These are phyloP conservation scores for Macrophya alboannulata DNA, from an alignment of 2,888 invertebrate species.

Conservation along the genomic window DNA sequence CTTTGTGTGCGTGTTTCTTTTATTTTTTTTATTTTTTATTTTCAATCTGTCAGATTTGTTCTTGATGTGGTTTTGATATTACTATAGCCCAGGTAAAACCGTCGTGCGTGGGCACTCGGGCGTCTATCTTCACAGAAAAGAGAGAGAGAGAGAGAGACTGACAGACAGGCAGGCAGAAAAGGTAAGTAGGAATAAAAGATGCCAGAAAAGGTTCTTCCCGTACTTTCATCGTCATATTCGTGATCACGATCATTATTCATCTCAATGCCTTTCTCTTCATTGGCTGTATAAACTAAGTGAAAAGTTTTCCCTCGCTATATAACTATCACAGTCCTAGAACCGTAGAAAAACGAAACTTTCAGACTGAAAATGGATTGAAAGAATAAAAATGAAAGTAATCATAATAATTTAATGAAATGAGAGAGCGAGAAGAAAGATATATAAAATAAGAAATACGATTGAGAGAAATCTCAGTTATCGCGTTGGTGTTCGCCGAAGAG, in stretches of 20 bases:
- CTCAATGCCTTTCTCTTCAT: neutral
- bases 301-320: neutral
- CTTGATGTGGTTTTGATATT: constrained; percentile 74
- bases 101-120: constrained; percentile 45
- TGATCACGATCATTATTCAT: constrained; percentile 14
- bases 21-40: constrained; percentile 55
- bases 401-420: neutral
- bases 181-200: constrained; percentile 32
- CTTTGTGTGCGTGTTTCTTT: constrained; percentile 62
- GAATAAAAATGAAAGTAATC: neutral
- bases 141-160: neutral
- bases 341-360: neutral
- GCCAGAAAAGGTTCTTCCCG: constrained; percentile 40
- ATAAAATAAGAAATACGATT: neutral
- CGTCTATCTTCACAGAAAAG: constrained; percentile 5
- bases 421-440: neutral
- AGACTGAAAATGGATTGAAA: neutral
- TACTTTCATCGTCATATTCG: constrained; percentile 18
- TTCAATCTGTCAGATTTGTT: constrained; percentile 68
- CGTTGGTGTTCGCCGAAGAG: constrained; percentile 41
- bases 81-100: constrained; percentile 61
- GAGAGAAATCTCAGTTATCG: constrained; percentile 40
- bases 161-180: constrained; percentile 3
- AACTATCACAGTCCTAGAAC: neutral
- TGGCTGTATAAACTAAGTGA: neutral